A percentile compares a stretch with the other conserved stretches of the same genome.
Evolutionary conservation across 2,797 vertebrate genomes (phyloP).

Genomic region (Intellagama lesueurii): DNA sequence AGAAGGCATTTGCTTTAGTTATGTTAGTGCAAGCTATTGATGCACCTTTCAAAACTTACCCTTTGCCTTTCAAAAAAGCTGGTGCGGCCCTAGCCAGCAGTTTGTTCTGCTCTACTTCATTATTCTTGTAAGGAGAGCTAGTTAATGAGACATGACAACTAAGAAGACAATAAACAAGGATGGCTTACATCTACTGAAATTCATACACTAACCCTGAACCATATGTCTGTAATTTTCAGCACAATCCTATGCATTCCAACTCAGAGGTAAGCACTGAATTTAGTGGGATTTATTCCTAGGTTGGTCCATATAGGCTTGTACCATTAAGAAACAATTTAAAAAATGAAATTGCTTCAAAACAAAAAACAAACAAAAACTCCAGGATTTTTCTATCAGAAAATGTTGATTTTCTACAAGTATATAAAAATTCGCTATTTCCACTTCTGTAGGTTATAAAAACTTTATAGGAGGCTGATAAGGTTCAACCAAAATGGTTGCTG

Average conservation of each 20-base stretch:
- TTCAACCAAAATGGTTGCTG: conserved; percentile 37
- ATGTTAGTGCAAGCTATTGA: conserved; percentile 68
- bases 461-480: conserved; percentile 10
- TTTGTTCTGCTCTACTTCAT: conserved; percentile 89
- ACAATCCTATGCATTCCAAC: not conserved
- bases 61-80: conserved; percentile 94
- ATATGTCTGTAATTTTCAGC: not conserved
- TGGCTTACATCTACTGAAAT: conserved; percentile 62
- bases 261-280: not conserved
- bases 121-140: conserved; percentile 88
- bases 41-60: conserved; percentile 88
- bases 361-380: not conserved
- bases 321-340: conserved; percentile 8
- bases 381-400: not conserved
- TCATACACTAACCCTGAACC: conserved; percentile 11
- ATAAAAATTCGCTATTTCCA: not conserved
- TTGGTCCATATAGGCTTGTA: not conserved
- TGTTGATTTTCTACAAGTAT: not conserved
- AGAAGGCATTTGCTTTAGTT: conserved; percentile 69
- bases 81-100: conserved; percentile 88
- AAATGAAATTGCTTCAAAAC: conserved; percentile 27
- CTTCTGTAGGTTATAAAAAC: conserved; percentile 24
- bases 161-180: conserved; percentile 73
- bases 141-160: conserved; percentile 85
- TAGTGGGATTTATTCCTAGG: not conserved